phyloP scores from a whole-genome alignment of 2,888 invertebrate genomes.

The Phengaris arion region DNA sequence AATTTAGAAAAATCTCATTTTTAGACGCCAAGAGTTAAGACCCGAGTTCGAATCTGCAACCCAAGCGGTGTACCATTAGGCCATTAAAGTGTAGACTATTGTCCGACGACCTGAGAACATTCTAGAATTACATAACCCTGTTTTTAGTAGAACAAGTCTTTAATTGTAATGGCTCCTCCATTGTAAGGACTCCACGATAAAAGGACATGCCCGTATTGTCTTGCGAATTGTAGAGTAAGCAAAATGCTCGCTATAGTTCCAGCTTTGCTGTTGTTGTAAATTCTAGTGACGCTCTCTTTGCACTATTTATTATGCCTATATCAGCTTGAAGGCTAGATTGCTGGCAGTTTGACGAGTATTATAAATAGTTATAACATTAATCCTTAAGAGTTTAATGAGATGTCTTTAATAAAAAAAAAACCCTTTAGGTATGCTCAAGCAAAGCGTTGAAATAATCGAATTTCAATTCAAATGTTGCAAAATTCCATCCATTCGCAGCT shows the following conservation, averaged over 20 bases:
- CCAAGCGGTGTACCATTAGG: neutral
- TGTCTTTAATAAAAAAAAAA: too few species aligned
- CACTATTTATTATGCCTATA: too few species aligned
- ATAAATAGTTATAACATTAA: too few species aligned
- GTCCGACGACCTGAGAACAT: neutral
- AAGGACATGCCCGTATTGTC: conserved; percentile 20
- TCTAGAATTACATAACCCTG: conserved; percentile 20
- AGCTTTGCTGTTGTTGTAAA: neutral
- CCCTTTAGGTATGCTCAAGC: neutral
- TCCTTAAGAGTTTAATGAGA: too few species aligned
- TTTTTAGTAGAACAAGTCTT: conserved; percentile 16
- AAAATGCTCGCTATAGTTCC: neutral
- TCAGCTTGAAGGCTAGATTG: too few species aligned
- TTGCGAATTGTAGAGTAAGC: conserved; percentile 19
- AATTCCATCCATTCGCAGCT: too few species aligned
- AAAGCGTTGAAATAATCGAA: neutral
- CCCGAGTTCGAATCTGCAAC: neutral
- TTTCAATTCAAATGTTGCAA: neutral
- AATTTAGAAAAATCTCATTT: neutral
- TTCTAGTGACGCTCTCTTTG: neutral
- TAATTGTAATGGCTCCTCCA: conserved; percentile 23
- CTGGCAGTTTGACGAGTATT: too few species aligned
- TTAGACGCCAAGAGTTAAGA: too few species aligned
- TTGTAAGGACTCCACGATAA: conserved; percentile 16
- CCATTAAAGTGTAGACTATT: neutral